These are phyloP conservation scores for Acronicta leporina DNA, from an alignment of 2,888 invertebrate species.

Conservation along the genomic window DNA sequence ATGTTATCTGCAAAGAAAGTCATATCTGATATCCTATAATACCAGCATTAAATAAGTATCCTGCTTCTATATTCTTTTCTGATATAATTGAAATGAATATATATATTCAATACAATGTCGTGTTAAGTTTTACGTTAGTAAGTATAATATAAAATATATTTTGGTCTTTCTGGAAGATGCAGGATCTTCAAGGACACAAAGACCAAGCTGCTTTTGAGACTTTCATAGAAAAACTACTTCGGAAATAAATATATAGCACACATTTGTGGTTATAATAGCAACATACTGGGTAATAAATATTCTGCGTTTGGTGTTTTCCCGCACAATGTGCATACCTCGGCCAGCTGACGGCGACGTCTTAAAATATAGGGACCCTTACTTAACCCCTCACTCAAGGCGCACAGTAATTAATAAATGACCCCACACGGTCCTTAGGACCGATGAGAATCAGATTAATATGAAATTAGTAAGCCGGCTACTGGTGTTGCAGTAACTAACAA, in stretches of 20 bases:
- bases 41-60: too few relatives aligned
- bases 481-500: neutral
- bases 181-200: too few relatives aligned
- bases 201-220: too few relatives aligned
- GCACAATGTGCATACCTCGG: slow-evolving; percentile 78
- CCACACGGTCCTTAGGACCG: slow-evolving; percentile 71
- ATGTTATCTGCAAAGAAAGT: too few relatives aligned
- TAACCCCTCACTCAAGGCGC: slow-evolving; percentile 74
- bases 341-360: slow-evolving; percentile 85
- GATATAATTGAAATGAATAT: too few relatives aligned
- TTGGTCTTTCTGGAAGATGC: too few relatives aligned
- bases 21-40: too few relatives aligned
- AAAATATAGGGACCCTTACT: slow-evolving; percentile 86
- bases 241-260: slow-evolving; percentile 8
- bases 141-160: too few relatives aligned
- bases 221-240: too few relatives aligned
- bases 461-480: slow-evolving; percentile 62
- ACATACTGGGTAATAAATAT: slow-evolving; percentile 75
- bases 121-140: too few relatives aligned
- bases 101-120: too few relatives aligned
- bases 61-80: too few relatives aligned
- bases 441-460: slow-evolving; percentile 68
- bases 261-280: slow-evolving; percentile 53
- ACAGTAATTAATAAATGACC: slow-evolving; percentile 89
- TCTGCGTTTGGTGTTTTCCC: slow-evolving; percentile 55